phyloP scores from a whole-genome alignment of 1,140 invertebrate species.

The Trichogramma pretiosum region DNA sequence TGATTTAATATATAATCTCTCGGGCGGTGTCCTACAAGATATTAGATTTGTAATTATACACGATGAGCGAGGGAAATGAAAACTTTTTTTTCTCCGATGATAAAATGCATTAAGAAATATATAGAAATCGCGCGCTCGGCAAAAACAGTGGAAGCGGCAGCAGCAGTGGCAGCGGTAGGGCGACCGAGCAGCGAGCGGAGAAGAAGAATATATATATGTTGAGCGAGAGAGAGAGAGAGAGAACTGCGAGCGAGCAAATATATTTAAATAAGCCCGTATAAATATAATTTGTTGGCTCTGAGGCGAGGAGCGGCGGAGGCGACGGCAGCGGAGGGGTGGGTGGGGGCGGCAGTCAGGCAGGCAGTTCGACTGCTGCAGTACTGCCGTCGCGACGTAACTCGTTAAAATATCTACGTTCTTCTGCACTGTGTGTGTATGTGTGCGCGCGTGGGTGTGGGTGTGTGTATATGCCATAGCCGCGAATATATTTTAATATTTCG shows the following conservation, averaged over 20 bases:
- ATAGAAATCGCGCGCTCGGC: no score
- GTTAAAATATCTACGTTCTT: conserved; percentile 39
- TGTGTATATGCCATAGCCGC: no score
- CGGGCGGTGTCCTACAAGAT: no score
- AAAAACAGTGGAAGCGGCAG: no score
- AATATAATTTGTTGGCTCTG: conserved; percentile 42
- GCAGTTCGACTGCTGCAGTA: conserved; percentile 12
- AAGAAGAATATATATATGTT: no score
- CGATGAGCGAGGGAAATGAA: no score
- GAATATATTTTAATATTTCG: conserved; percentile 47
- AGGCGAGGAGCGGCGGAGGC: conserved; percentile 16
- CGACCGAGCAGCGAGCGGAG: background rate
- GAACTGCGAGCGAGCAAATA: conserved; percentile 23
- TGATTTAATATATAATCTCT: no score
- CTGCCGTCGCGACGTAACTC: conserved; percentile 31
- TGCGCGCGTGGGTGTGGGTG: no score
- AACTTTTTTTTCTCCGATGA: no score
- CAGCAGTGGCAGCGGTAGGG: background rate
- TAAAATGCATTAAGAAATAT: no score
- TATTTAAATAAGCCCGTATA: conserved; percentile 43
- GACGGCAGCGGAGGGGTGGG: conserved; percentile 1
- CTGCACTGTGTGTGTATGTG: no score
- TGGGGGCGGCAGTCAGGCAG: background rate
- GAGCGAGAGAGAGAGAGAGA: conserved; percentile 4
- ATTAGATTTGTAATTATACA: no score